Conservation (phyloP, 1,140 invertebrate species). For the Agraylea sexmaculata region DNA sequence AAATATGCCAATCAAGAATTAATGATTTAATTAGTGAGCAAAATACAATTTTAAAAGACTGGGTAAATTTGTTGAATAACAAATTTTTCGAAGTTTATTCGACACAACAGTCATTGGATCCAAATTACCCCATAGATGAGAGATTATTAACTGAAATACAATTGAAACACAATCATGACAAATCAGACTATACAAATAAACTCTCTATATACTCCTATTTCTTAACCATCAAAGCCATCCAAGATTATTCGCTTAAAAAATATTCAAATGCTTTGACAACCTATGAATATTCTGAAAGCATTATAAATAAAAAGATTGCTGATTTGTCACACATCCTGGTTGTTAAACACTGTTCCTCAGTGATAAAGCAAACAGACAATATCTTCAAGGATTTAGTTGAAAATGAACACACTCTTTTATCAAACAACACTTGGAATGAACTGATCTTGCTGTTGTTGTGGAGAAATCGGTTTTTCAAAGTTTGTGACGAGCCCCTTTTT, state of each 20-base stretch:
- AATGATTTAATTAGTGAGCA: too few relatives aligned
- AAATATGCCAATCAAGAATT: slow-evolving; percentile 14
- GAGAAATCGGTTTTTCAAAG: slow-evolving; percentile 35
- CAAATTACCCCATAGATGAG: slow-evolving; percentile 16
- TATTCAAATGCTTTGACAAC: slow-evolving; percentile 24
- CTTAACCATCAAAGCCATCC: slow-evolving; percentile 22
- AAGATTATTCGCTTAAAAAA: slow-evolving; percentile 3
- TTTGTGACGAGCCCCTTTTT: slow-evolving; percentile 27
- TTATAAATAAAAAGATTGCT: slow-evolving; percentile 28
- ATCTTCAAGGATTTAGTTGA: slow-evolving; percentile 28
- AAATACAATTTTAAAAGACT: too few relatives aligned
- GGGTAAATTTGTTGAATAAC: slow-evolving; percentile 4
- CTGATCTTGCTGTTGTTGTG: slow-evolving; percentile 33
- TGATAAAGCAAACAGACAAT: slow-evolving; percentile 30
- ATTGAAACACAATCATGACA: background rate
- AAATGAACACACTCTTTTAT: slow-evolving; percentile 19
- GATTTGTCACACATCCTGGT: slow-evolving; percentile 40
- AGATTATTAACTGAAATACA: slow-evolving; percentile 13
- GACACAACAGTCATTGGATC: background rate
- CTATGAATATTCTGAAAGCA: slow-evolving; percentile 31
- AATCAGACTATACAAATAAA: slow-evolving; percentile 22
- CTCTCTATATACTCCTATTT: slow-evolving; percentile 26
- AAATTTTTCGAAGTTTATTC: background rate
- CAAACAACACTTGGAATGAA: slow-evolving; percentile 23
- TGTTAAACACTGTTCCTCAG: slow-evolving; percentile 32